Conservation (phyloP, 2,113 vertebrate genomes). For the Ibidorhyncha struthersii region DNA sequence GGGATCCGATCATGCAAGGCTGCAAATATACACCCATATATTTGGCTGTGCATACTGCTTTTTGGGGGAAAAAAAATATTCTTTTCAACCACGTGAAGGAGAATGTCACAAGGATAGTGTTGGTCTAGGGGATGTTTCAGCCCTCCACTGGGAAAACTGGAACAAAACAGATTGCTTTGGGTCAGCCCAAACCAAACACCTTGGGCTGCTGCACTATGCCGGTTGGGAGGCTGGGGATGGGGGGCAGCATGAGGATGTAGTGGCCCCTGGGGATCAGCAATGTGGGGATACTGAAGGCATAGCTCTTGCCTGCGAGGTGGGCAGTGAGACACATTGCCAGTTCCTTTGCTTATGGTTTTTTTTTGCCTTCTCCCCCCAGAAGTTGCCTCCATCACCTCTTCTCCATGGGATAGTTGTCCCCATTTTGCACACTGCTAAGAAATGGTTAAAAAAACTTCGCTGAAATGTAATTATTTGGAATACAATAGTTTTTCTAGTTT, state of each 20-base stretch:
- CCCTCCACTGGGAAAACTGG: neutral
- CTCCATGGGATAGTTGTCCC: neutral
- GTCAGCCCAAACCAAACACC: neutral
- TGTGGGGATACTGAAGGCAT: neutral
- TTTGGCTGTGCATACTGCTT: neutral
- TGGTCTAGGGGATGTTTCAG: neutral
- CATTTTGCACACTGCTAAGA: neutral
- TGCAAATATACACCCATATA: neutral
- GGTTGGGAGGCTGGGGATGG: neutral
- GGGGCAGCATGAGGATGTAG: neutral
- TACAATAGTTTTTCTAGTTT: neutral
- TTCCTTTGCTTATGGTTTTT: neutral
- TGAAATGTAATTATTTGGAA: neutral
- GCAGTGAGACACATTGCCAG: neutral
- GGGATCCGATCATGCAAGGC: neutral
- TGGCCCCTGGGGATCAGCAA: neutral
- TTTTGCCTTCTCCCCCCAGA: neutral
- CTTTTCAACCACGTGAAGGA: neutral
- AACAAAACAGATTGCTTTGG: neutral
- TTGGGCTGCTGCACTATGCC: rapidly evolving
- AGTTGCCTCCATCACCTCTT: neutral
- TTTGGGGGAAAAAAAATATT: neutral
- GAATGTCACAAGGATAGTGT: rapidly evolving
- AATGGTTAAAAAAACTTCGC: neutral
- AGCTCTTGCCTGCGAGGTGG: neutral